Base-by-base conservation (phyloP, 2,888 invertebrate genomes). In the Argynnis bischoffii region DNA sequence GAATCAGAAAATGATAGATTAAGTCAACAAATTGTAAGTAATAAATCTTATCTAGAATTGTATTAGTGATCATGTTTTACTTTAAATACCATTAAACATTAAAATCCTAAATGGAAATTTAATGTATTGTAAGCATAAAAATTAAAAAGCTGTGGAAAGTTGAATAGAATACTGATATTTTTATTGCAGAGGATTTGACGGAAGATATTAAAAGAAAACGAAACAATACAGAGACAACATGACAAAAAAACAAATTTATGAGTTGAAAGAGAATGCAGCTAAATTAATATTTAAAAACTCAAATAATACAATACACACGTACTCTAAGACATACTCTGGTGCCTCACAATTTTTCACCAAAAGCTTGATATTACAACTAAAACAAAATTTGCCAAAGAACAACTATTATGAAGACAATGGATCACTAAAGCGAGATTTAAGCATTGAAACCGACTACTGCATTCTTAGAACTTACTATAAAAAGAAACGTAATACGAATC, bases 391-490 rank as follows among this genome's bases (percentile, higher is more conserved):
- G 26, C 80, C 82, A 16, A 75, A 77, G 53, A 74, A 72, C 6
- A 77, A 78, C 8, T 79, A 81, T 55, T 81, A 81, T 53, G 69
- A 69, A 13, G 76, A 82, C 0, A 79, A 77, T 35, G 79, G 76
- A 0, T 85, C 78, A 75, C 8, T 82, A 0, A 90, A 87, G 77
- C 81, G 83, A 73, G 90, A 92, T 73, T 75, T 89, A 0, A 86
- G 91, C 64, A 75, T 89, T 8, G 92, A 89, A 79, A 92, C 92
- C 1, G 87, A 88, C 61, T 72, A 85, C 15, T 92, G 92, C 69
- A 78, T 85, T 46, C 74, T 90, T 0, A 81, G 88, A 70, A 81
- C 87, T 57, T 79, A 83, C 71, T 84, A 75, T 59, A 89, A 77
- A 77, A 81, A 66, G 14, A 86, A 83, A 71, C 81, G 76, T 47